These are phyloP conservation scores for Leptinotarsa haldemani DNA, from an alignment of 2,888 invertebrate genomes.

Conservation along the genomic window DNA sequence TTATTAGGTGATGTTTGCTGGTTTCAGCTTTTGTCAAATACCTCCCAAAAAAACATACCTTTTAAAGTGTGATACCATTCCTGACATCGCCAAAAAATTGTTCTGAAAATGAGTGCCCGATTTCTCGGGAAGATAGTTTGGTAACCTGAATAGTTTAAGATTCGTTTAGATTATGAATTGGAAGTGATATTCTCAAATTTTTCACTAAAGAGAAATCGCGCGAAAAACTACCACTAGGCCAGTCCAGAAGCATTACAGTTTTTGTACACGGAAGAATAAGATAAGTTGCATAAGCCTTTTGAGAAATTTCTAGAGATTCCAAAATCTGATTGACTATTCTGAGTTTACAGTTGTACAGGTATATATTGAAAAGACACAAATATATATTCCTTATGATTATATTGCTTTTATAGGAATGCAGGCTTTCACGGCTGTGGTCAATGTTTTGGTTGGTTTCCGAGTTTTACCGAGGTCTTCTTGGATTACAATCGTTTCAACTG, in stretches of 20 bases:
- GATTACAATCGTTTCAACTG: too few relatives aligned
- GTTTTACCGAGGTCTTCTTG: too few relatives aligned
- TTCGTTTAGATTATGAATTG: background rate
- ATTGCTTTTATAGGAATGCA: background rate
- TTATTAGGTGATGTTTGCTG: too few relatives aligned
- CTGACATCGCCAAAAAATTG: background rate
- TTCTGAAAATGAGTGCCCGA: background rate
- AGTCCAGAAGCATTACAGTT: background rate
- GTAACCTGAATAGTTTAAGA: conserved; percentile 8
- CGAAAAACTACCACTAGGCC: background rate
- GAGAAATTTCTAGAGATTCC: background rate
- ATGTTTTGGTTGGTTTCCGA: too few relatives aligned
- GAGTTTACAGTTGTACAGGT: background rate
- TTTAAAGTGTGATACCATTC: too few relatives aligned
- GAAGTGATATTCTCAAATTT: background rate
- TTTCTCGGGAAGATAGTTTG: background rate
- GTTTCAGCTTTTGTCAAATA: too few relatives aligned
- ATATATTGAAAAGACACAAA: background rate
- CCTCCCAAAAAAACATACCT: too few relatives aligned
- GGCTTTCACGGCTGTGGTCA: too few relatives aligned
- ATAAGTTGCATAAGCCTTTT: background rate
- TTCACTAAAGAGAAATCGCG: too few relatives aligned
- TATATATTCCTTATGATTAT: background rate
- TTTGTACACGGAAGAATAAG: conserved; percentile 11
- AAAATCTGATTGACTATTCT: background rate